Evolutionary conservation across 2,113 vertebrate genomes (phyloP), one percentile per base, ranked within the genome.

Genomic region (Gallinago undulata): DNA sequence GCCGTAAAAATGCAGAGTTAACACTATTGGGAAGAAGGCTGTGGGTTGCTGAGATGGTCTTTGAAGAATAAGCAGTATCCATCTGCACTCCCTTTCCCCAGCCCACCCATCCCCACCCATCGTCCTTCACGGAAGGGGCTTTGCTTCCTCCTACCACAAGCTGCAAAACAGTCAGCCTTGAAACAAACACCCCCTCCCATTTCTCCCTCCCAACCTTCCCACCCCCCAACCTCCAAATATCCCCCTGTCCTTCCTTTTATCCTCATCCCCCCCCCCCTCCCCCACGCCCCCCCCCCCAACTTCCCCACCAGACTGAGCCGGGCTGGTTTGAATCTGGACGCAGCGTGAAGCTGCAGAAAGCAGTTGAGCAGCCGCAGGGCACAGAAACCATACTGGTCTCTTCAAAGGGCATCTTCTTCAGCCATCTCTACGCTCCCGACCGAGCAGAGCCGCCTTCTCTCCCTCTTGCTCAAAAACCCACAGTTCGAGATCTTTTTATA

Each of bases 341-440:
- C 84, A 92, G 97, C 95, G 45, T 78, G 88, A 67, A 92, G 92
- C 55, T 72, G 95, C 95, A 67, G 31, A 74, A 93, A 97, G 97
- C 97, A 91, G 95, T 82, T 35, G 93, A 89, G 96, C 96, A 94
- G 95, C 91, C 85, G 96, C 95, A 89, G 96, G 97, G 97, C 95
- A 94, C 85, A 89, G 95, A 96, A 83, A 96, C 72, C 93, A 96
- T 89, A 91, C 97, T 77, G 87, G 95, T 87, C 95, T 97, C 97
- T 97, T 97, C 97, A 97, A 97, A 97, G 97, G 97, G 96, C 97
- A 97, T 97, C 97, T 95, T 98, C 97, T 97, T 97, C 96, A 96
- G 95, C 96, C 97, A 93, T 91, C 96, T 80, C 94, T 93, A 87
- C 63, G 94, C 94, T 97, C 93, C 96, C 93, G 56, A 85, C 77